phyloP scores from a whole-genome alignment of 2,113 vertebrate genomes.

The Limanda limanda region DNA sequence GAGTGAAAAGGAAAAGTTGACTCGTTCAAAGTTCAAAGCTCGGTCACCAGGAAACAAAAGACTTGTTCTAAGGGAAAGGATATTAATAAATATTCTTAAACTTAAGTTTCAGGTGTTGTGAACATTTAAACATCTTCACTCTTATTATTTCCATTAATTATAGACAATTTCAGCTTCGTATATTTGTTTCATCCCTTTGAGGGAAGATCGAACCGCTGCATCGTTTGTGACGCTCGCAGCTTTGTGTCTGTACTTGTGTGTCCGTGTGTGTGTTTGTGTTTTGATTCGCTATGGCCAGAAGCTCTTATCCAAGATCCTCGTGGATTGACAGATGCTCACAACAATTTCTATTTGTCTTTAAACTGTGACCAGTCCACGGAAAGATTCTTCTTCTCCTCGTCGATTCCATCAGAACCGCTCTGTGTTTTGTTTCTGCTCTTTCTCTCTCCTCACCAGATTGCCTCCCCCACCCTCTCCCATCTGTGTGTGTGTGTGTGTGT shows the following conservation, averaged over 20 bases:
- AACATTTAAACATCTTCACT: too few species aligned
- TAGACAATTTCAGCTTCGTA: too few species aligned
- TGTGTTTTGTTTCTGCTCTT: slow-evolving; percentile 43
- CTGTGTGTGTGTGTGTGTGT: slow-evolving; percentile 52
- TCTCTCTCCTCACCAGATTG: slow-evolving; percentile 69
- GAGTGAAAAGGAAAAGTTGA: neutral
- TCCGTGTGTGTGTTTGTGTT: slow-evolving; percentile 12
- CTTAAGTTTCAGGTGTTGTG: too few species aligned
- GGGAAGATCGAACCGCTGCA: too few species aligned
- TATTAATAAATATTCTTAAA: too few species aligned
- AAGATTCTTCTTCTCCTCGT: slow-evolving; percentile 15
- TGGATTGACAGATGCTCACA: slow-evolving; percentile 10
- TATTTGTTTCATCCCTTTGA: too few species aligned
- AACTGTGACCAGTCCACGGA: slow-evolving; percentile 1
- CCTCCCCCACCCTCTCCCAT: slow-evolving; percentile 50
- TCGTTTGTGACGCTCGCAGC: neutral
- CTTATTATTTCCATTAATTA: too few species aligned
- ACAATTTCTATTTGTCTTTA: neutral
- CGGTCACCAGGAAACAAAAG: too few species aligned
- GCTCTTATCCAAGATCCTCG: slow-evolving; percentile 1
- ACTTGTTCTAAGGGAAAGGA: too few species aligned
- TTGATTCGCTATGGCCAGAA: neutral
- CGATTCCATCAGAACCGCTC: slow-evolving; percentile 24
- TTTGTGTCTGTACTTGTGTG: neutral
- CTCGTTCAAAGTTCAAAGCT: too few species aligned